Base-by-base conservation (phyloP, 1,140 invertebrate species). In the Globodera rostochiensis region DNA sequence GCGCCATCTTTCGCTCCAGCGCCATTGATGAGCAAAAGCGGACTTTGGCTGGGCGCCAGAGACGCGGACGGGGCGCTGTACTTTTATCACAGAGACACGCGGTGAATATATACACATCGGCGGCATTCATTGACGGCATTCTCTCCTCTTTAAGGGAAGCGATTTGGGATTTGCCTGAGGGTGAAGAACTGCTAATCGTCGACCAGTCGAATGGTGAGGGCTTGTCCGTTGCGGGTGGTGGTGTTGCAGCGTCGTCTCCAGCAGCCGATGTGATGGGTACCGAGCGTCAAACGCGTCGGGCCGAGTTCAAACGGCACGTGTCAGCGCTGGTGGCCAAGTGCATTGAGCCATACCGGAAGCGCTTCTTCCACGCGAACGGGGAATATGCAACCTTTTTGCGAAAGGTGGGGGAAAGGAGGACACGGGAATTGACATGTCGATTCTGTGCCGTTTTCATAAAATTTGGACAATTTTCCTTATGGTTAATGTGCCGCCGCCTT, bases 291-390 rank as follows among this genome's bases (percentile, higher is more conserved):
- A 15, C 45, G 3, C 74, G 74, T 25, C 57, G 74, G 66, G 77
- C 77, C 3, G 77, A 78, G 19, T 78, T 78, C 64, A 78, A 78
- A 78, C 64, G 77, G 49, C 77, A 78, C 21, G 77, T 78, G n/a
- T 78, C 77, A 36, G 77, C 77, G 9, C 46, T 78, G 19, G 77
- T 78, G n/a, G 77, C 77, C 47, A 78, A 78, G 69, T 78, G 77
- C 70, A 78, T 78, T 15, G 77, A 78, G 15, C 21, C 77, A 9
- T 78, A 78, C 70, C 77, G 77, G 15, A 78, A 70, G 64, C 77
- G 77, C 15, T 78, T 78, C 77, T 78, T 78, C 46, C 77, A 53
- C 6, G 66, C 66, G 21, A 66, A 66, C 19, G 66, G 66, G 2
- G 77, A 78, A 36, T 78, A 78, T 19, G 70, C 49, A 36, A 64